Evolutionary conservation across 2,113 vertebrate genomes (phyloP).

Genomic region (Muscicapa adusta): DNA sequence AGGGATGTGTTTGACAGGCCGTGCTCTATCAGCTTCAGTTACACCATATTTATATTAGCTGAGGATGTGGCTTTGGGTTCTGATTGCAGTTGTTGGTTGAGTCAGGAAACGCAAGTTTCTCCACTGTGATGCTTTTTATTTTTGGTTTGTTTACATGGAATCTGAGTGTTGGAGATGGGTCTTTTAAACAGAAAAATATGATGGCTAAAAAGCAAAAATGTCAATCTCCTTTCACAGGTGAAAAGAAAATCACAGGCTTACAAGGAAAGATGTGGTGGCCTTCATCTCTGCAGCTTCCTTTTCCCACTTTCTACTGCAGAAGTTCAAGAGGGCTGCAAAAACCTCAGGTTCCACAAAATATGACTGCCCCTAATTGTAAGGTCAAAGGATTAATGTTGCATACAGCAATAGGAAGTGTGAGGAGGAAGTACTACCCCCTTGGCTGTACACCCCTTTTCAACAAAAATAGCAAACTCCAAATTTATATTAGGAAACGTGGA

Average conservation of each 20-base stretch:
- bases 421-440: not conserved
- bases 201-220: not conserved
- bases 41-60: not conserved
- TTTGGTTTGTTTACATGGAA: not conserved
- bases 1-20: not conserved
- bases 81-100: constrained; percentile 5
- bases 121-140: not conserved
- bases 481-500: not conserved
- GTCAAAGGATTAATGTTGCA: not conserved
- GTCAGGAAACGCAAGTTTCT: not conserved
- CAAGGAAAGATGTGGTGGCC: not conserved
- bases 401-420: not conserved
- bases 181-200: not conserved
- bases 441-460: not conserved
- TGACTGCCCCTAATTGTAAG: not conserved
- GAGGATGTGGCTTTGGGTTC: constrained; percentile 28
- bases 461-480: constrained; percentile 9
- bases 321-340: constrained; percentile 10
- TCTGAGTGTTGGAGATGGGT: not conserved
- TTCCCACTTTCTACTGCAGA: not conserved
- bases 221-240: not conserved
- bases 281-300: not conserved
- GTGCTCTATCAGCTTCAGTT: not conserved
- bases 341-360: constrained; percentile 15
- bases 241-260: not conserved